Base-by-base conservation (phyloP, 2,113 vertebrate genomes). In the Poicephalus gulielmi region DNA sequence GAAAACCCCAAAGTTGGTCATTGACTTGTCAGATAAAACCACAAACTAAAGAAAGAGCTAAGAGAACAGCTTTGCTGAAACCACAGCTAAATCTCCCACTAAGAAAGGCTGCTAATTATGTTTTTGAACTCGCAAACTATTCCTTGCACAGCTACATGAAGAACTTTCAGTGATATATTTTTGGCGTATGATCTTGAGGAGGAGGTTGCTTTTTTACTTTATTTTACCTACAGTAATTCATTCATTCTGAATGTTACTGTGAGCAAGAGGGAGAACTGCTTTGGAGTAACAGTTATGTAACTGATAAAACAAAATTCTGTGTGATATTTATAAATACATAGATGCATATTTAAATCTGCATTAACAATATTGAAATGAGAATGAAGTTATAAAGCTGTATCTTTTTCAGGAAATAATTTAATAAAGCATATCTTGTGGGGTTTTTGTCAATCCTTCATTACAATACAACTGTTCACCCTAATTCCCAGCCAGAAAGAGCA, bases 161-260 rank as follows among this genome's bases (percentile, higher is more conserved):
- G 60, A 84, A 78, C 30, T 71, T 86, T 57, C 24, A 33, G 50
- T 50, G 50, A 93, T 86, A 14, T 49, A 94, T 71, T 92, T 94
- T 33, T 86, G 80, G 91, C 64, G 84, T 86, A 59, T n/a, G 50
- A 83, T 92, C 71, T 70, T 95, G 92, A 92, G 88, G 76, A 43
- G 91, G 73, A 94, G 81, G 80, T n/a, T 93, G 35, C 25, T 67
- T 93, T 92, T 93, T 86, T 73, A 39, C 28, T 90, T 81, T 70
- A 50, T 88, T 74, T 94, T 90, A 96, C 76, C 91, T 94, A 84
- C 35, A 71, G 43, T 78, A 77, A 75, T 75, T 86, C 76, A 95
- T 53, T 92, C 86, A 89, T 87, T 82, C 46, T 60, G 17, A 66
- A 88, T 39, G 39, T 17, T 92, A 79, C 62, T 82, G 69, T 35